Evolutionary conservation across 2,797 vertebrate species (phyloP), one percentile per base, ranked within the genome.

Genomic region (Lepilemur septentrionalis): DNA sequence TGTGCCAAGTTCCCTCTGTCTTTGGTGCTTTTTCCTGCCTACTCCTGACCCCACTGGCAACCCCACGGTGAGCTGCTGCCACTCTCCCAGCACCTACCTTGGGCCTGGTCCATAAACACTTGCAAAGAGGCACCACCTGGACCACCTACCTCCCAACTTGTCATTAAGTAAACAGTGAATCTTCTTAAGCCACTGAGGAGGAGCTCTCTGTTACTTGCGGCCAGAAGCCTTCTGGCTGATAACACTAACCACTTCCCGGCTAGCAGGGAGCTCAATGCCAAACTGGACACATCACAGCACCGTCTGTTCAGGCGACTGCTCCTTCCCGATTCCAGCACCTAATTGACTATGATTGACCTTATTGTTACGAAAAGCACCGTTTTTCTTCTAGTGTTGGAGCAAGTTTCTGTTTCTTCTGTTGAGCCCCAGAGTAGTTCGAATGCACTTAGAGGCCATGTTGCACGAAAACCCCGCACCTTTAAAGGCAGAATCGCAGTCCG

Each of bases 121-220:
- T 52, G 43, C 22, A 18, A 52, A 65, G 73, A 35, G 46, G 18
- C n/a, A 7, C 11, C 17, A 15, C 83, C 50, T 46, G 38, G 67
- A 38, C 35, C 15, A 17, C n/a, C 84, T 4, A 2, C 38, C 52
- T 43, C 65, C 38, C 84, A n/a, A 4, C 50, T 59, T n/a, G 18
- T 38, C 59, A 70, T 18, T 22, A 72, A 72, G 50, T 32, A 17
- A 35, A 38, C 22, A 25, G 52, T 32, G 28, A 46, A 30, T 15
- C 5, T 17, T 32, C 30, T 84, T 18, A 4, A 25, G 63, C 28
- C 85, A 2, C 38, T 23, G 28, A 18, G 0, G n/a, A 1, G 18
- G 48, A 25, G 25, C 48, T 85, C 48, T 55, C 79, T 22, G 11
- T 50, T 30, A 11, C 32, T 28, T 23, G 63, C 63, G 18, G 82